Base-by-base conservation (phyloP, 2,888 invertebrate genomes). In the Cheiracanthium punctorium region DNA sequence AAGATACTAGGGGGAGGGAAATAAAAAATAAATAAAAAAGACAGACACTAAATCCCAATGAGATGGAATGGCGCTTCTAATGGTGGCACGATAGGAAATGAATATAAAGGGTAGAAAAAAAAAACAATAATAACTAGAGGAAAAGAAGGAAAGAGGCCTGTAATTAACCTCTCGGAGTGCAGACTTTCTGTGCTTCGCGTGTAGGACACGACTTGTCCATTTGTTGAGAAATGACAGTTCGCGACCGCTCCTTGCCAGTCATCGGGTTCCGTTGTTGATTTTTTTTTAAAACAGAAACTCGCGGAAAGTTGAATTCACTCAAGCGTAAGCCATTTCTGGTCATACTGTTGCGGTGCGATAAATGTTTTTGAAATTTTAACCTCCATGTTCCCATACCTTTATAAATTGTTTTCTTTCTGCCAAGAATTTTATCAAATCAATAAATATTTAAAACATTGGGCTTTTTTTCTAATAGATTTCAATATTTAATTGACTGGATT, bases 161-260 rank as follows among this genome's bases (percentile, higher is more conserved):
- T 74, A 85, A 85, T 85, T 85, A 79, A 85, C 84, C 74, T 85
- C 73, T 85, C 41, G 69, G 58, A 1, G 43, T 65, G n/a, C 1
- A 4, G 30, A 24, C 58, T 77, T 71, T 71, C 74, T 85, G 84
- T 52, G 41, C 8, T 33, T 58, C 69, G 33, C 33, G 37, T 69
- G 74, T 74, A 74, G 30, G 84, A 85, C 84, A 69, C 69, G 64
- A 79, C 58, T 79, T 79, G 84, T 85, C 84, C 79, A 79, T 85
- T 85, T 74, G 79, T 85, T 85, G 79, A 41, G 30, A 85, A 79
- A 77, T 84, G 84, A 79, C 84, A 84, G 79, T 79, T 74, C 58
- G 29, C 17, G 30, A 82, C 43, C 79, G 32, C 52, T 72, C 82
- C 64, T 30, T 72, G 82, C 82, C 65, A 82, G 70, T 82, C 76